phyloP scores from a whole-genome alignment of 1,140 invertebrate genomes.

The Himalopsyche phryganea region DNA sequence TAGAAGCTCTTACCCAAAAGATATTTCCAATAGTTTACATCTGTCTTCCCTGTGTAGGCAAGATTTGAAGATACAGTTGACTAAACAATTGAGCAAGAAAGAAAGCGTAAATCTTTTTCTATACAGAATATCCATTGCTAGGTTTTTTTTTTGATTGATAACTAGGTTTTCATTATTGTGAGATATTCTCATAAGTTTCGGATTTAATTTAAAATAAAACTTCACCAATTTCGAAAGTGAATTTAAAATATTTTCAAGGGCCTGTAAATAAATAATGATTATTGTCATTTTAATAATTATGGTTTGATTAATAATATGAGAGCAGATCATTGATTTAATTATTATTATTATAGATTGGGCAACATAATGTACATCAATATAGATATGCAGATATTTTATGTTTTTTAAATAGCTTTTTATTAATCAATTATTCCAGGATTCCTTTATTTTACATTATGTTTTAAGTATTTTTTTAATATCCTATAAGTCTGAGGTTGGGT shows the following conservation, averaged over 20 bases:
- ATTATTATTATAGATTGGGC: too few species aligned
- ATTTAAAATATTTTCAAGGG: conserved; percentile 49
- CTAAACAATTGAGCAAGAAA: conserved; percentile 43
- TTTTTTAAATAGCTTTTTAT: too few species aligned
- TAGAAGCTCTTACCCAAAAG: conserved; percentile 42
- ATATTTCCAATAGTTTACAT: conserved; percentile 50
- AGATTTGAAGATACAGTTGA: conserved; percentile 44
- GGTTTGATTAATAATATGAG: too few species aligned
- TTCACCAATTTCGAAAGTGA: conserved; percentile 50
- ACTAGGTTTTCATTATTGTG: conserved; percentile 39
- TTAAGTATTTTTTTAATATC: too few species aligned
- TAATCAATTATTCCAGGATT: too few species aligned
- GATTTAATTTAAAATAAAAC: conserved; percentile 51
- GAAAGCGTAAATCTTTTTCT: conserved; percentile 47
- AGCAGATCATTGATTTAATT: too few species aligned
- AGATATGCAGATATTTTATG: too few species aligned
- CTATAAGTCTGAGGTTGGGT: too few species aligned
- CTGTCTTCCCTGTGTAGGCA: conserved; percentile 49
- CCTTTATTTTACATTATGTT: too few species aligned
- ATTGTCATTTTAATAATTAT: too few species aligned
- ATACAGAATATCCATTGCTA: conserved; percentile 47
- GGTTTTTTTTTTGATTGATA: conserved; percentile 43
- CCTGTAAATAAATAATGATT: conserved; percentile 37
- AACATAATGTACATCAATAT: too few species aligned
- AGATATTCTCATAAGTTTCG: conserved; percentile 46